Base-by-base conservation (phyloP, 2,888 invertebrate genomes). In the Tineola bisselliella region DNA sequence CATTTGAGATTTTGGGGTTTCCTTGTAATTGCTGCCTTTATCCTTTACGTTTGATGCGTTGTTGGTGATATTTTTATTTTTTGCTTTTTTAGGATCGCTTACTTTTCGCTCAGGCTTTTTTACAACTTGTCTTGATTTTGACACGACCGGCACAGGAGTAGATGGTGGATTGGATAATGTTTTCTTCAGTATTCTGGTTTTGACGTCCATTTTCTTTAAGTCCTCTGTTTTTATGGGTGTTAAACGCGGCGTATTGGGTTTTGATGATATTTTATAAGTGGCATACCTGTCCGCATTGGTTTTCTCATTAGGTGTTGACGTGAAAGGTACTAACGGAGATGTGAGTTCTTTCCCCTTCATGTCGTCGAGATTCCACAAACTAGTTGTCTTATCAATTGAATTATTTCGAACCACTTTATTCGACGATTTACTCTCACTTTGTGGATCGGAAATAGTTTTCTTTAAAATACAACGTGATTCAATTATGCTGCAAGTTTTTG, bases 401-500 rank as follows among this genome's bases (percentile, higher is more conserved):
- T 87, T 86, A 64, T 83, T 86, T 62, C 83, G 77, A 63, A 76
- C 69, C 61, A 86, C 81, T 74, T 78, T 81, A 67, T 74, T 80
- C 61, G 79, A 72, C 59, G 70, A 65, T 68, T 75, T 78, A 64
- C 67, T 71, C 63, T 77, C 74, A 65, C 75, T 75, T 63, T 83
- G 74, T 0, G 88, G 80, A 67, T 86, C 82, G 3, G 89, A 89
- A 67, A 82, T 81, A 10, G 86, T 77, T 71, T 90, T 90, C 71
- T 91, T 90, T 60, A 91, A 75, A 66, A 91, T 90, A 71, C 91
- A 92, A 63, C 90, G 88, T 0, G 91, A 91, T 74, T 91, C 91
- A 61, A 91, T 91, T 63, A 91, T 91, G 69, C 90, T 90, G 73
- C 91, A 91, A 66, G 92, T 92, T 71, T 91, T 91, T 0, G 92